Percentiles rank a stretch among this genome's conserved stretches.
Evolutionary conservation across 2,888 invertebrate genomes (phyloP).

Genomic region (Drosophila rellima): DNA sequence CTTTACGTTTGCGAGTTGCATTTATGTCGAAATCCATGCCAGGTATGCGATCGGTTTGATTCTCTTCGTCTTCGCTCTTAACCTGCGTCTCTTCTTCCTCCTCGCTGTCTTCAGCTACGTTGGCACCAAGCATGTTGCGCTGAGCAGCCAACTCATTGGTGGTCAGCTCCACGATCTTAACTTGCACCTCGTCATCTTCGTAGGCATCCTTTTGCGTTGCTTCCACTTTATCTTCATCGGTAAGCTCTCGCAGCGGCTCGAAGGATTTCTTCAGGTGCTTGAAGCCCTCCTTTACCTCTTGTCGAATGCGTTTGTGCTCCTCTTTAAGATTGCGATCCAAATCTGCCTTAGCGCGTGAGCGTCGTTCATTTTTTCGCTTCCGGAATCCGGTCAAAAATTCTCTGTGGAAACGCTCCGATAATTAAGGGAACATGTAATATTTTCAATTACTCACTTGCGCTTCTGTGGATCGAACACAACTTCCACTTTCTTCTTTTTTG

Average conservation of each 20-base stretch:
- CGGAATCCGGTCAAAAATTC: conserved; percentile 93
- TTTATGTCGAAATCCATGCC: conserved; percentile 83
- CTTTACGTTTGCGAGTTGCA: conserved; percentile 51
- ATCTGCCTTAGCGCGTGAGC: conserved; percentile 91
- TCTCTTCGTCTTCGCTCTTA: conserved; percentile 66
- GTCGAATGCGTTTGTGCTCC: conserved; percentile 91
- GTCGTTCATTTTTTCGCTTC: conserved; percentile 92
- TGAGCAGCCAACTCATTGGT: conserved; percentile 90
- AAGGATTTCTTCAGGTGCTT: conserved; percentile 91
- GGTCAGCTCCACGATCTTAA: conserved; percentile 92
- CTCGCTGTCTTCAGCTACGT: conserved; percentile 86
- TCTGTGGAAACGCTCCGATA: conserved; percentile 85
- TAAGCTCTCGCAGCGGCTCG: conserved; percentile 88
- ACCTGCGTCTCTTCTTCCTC: conserved; percentile 50
- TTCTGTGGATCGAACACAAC: conserved; percentile 88
- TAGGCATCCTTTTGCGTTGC: conserved; percentile 87
- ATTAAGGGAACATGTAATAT: not conserved
- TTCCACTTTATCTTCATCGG: conserved; percentile 78
- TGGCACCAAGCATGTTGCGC: conserved; percentile 90
- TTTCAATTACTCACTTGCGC: conserved; percentile 86
- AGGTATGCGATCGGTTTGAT: conserved; percentile 70
- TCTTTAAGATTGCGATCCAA: conserved; percentile 90
- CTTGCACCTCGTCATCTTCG: conserved; percentile 92
- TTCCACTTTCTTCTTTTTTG: conserved; percentile 74
- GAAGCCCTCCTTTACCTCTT: conserved; percentile 91